phyloP scores from a whole-genome alignment of 2,113 vertebrate genomes.

The Symphodus melops region DNA sequence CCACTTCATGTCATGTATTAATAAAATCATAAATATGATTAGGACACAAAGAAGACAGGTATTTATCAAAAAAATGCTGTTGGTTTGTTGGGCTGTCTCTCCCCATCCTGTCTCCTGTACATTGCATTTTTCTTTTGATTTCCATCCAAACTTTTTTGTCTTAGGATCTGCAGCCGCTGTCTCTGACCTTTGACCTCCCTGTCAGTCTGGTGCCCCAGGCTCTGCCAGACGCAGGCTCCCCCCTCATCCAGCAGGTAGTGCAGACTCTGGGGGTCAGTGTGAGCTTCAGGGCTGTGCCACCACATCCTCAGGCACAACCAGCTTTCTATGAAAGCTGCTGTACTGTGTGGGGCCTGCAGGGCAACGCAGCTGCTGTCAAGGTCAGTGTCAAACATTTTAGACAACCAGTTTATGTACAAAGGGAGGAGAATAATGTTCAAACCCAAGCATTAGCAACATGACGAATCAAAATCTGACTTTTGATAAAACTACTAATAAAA shows the following conservation, averaged over 20 bases:
- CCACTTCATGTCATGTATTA: conserved; percentile 46
- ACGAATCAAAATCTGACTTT: no score
- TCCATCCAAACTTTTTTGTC: background rate
- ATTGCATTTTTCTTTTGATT: background rate
- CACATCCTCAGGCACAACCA: conserved; percentile 78
- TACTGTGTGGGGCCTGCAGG: conserved; percentile 82
- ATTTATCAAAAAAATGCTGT: conserved; percentile 49
- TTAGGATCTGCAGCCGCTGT: conserved; percentile 84
- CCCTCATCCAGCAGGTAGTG: conserved; percentile 83
- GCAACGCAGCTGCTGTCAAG: conserved; percentile 79
- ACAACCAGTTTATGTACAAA: background rate
- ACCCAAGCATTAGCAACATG: no score
- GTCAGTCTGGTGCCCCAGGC: conserved; percentile 76
- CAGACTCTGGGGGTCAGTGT: conserved; percentile 82
- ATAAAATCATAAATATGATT: conserved; percentile 54
- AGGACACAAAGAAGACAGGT: conserved; percentile 25
- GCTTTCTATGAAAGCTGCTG: conserved; percentile 81
- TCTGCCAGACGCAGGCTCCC: conserved; percentile 80
- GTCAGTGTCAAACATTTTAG: conserved; percentile 54
- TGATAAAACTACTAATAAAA: no score
- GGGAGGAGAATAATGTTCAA: no score
- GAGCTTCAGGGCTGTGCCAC: conserved; percentile 79
- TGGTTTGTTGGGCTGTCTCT: conserved; percentile 11
- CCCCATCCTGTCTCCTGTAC: background rate
- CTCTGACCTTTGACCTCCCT: conserved; percentile 84